A percentile compares a stretch with the other conserved stretches of the same genome.
Conservation (phyloP, 2,113 vertebrate species). For the Pyrgilauda ruficollis region DNA sequence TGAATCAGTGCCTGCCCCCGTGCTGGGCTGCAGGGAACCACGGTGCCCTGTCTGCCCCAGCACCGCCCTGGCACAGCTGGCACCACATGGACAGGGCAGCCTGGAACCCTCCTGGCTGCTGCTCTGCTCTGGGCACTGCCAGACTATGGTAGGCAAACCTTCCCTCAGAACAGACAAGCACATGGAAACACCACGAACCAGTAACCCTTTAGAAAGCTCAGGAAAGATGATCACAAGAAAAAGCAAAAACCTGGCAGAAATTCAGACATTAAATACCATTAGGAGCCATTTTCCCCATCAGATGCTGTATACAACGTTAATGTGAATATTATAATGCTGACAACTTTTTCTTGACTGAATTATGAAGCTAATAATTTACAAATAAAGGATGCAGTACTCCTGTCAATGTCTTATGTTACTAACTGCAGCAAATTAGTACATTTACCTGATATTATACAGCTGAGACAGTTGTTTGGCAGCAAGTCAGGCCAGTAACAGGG, state of each 20-base stretch:
- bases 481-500: neutral
- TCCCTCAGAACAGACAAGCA: neutral
- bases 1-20: neutral
- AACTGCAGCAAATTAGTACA: neutral
- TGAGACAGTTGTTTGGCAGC: neutral
- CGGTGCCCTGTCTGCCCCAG: rapidly evolving
- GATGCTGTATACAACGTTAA: neutral
- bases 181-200: neutral
- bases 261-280: neutral
- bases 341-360: neutral
- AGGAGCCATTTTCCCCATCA: neutral
- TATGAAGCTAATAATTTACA: neutral
- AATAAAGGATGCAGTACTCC: neutral
- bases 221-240: neutral
- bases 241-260: neutral
- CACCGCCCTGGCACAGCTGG: neutral
- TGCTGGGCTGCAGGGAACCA: neutral
- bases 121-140: neutral
- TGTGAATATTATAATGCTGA: neutral
- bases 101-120: neutral
- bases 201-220: neutral
- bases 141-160: neutral
- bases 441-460: neutral
- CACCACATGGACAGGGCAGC: neutral
- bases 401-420: neutral